Percentiles rank a stretch among this genome's conserved stretches.
phyloP scores from a whole-genome alignment of 2,797 vertebrate genomes.

The Arrhamphus sclerolepis region DNA sequence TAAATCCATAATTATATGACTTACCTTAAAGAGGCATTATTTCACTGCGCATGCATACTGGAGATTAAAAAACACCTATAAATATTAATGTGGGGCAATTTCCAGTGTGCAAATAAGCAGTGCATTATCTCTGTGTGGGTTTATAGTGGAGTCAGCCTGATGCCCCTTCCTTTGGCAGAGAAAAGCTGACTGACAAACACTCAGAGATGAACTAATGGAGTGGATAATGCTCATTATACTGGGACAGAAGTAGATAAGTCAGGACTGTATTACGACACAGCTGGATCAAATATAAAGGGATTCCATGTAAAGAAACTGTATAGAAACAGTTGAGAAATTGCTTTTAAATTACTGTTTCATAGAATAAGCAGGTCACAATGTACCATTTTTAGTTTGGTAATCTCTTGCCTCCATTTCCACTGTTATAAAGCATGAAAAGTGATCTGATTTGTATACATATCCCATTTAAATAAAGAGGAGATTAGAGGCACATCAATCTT shows the following conservation, averaged over 20 bases:
- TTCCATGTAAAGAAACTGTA: slow-evolving; percentile 14
- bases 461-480: slow-evolving; percentile 75
- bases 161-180: slow-evolving; percentile 48
- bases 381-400: slow-evolving; percentile 54
- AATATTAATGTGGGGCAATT: slow-evolving; percentile 82
- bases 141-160: slow-evolving; percentile 66
- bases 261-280: slow-evolving; percentile 37
- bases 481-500: slow-evolving; percentile 80
- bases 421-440: slow-evolving; percentile 75
- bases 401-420: slow-evolving; percentile 61
- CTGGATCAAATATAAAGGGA: slow-evolving; percentile 27
- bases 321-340: slow-evolving; percentile 19
- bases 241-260: slow-evolving; percentile 38
- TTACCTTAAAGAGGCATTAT: slow-evolving; percentile 78
- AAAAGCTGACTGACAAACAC: slow-evolving; percentile 49
- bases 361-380: slow-evolving; percentile 54
- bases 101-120: slow-evolving; percentile 76
- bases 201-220: slow-evolving; percentile 63
- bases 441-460: slow-evolving; percentile 77
- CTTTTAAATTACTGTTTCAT: slow-evolving; percentile 40
- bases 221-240: slow-evolving; percentile 51
- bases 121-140: slow-evolving; percentile 79
- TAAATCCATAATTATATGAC: slow-evolving; percentile 77
- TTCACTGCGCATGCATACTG: slow-evolving; percentile 73
- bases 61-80: slow-evolving; percentile 81